These are phyloP conservation scores for Prietella phreatophila DNA, from an alignment of 2,113 vertebrate genomes.

Conservation along the genomic window DNA sequence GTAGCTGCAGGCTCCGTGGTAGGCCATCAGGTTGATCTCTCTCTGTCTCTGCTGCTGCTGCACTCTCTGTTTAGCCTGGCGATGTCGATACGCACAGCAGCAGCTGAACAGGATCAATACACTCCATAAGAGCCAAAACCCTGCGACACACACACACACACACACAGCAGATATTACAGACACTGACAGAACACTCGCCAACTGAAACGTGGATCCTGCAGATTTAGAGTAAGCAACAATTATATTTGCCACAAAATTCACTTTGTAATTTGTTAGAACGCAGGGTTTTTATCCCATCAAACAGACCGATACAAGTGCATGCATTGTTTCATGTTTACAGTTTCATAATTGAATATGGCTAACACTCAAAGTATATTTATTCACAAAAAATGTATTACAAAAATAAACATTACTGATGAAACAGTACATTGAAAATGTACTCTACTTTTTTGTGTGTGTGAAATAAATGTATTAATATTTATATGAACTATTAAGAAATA, in stretches of 20 bases:
- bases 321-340: background rate
- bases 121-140: constrained; percentile 98
- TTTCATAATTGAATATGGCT: background rate
- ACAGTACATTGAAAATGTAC: too few species aligned
- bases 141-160: constrained; percentile 65
- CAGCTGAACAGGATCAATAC: constrained; percentile 93
- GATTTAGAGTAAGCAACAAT: background rate
- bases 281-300: background rate
- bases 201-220: background rate
- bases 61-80: constrained; percentile 89
- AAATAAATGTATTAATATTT: too few species aligned
- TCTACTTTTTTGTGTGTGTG: too few species aligned
- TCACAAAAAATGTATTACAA: too few species aligned
- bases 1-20: constrained; percentile 88
- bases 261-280: background rate
- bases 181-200: background rate
- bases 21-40: constrained; percentile 95
- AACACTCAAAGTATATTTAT: too few species aligned
- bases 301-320: background rate
- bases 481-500: too few species aligned
- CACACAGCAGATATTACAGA: background rate
- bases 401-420: too few species aligned
- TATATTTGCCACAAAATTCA: background rate
- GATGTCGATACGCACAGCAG: constrained; percentile 92
- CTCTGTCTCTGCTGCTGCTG: constrained; percentile 96